Evolutionary conservation across 2,888 invertebrate species (phyloP), one percentile per base, ranked within the genome.

Genomic region (Leucoptera coffeella): DNA sequence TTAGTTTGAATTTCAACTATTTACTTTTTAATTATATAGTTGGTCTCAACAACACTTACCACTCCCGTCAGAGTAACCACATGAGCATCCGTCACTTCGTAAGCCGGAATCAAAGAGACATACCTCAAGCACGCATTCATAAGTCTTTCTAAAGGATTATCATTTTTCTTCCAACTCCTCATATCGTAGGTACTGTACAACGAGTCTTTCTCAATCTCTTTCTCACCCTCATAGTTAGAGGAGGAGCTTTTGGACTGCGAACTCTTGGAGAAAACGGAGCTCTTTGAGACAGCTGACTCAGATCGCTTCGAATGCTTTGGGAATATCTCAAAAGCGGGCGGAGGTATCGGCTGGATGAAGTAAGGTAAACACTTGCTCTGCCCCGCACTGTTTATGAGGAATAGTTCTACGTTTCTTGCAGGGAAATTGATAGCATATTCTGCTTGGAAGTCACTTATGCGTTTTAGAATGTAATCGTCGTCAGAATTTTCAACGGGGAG

Each of bases 71-170:
- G 40, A 2, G 65, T 61, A 4, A 69, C 57, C 13, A 42, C 45
- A 37, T 62, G 57, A 3, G 52, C 37, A 15, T 61, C 56, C 2
- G 39, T 40, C 2, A 52, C 41, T 35, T 69, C 67, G 32, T 71
- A 69, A 25, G 72, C 65, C 4, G 85, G 84, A 39, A 86, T 80
- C 35, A 82, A 46, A 0, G 83, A 73, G 2, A 85, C 82, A 41
- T 76, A 84, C 41, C 81, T 55, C 11, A 80, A 61, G 10, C 53
- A 53, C 2, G 47, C 45, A 28, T 58, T 53, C 25, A 69, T 47
- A 29, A 50, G 39, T 31, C 43, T 52, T 2, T 35, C 35, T 28
- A 58, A 31, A 23, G 42, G 38, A 29, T 35, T 42, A 15, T 60
- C 58, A 3, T 45, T 49, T 29, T 38, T 43, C 29, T 38, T 41